Conservation (phyloP, 2,888 invertebrate genomes). For the Oxyscelio sp. region DNA sequence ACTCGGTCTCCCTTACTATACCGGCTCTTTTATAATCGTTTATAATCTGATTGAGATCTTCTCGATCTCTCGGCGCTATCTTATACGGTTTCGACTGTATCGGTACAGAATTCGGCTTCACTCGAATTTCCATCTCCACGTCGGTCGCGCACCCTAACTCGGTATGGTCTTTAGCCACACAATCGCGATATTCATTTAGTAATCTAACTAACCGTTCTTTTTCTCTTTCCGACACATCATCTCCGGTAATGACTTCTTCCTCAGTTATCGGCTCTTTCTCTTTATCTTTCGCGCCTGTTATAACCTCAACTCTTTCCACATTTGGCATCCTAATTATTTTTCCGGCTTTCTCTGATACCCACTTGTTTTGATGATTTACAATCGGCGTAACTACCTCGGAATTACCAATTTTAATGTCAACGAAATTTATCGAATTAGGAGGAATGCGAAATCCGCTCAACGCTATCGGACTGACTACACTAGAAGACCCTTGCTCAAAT, state of each 20-base stretch:
- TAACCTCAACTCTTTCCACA: neutral
- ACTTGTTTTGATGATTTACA: neutral
- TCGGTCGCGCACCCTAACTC: constrained; percentile 8
- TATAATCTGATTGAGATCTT: constrained; percentile 50
- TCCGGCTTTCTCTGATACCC: constrained; percentile 6
- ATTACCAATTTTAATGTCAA: neutral
- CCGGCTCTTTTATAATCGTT: constrained; percentile 56
- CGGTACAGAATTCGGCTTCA: constrained; percentile 3
- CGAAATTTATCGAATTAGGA: neutral
- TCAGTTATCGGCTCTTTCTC: neutral
- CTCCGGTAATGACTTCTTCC: neutral
- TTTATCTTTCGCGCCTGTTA: neutral
- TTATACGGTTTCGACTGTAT: constrained; percentile 1
- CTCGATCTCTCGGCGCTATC: neutral
- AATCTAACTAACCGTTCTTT: neutral
- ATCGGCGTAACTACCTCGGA: neutral
- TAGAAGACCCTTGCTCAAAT: neutral
- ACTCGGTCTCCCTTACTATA: constrained; percentile 42
- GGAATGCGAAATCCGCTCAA: neutral
- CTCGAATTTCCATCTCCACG: constrained; percentile 7
- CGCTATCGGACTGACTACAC: neutral
- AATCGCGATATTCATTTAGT: constrained; percentile 7
- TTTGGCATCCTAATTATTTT: neutral
- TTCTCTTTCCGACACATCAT: neutral
- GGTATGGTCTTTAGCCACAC: constrained; percentile 7